Percentiles rank a stretch among this genome's conserved stretches.
Conservation (phyloP, 2,888 invertebrate species). For the Dione juno region DNA sequence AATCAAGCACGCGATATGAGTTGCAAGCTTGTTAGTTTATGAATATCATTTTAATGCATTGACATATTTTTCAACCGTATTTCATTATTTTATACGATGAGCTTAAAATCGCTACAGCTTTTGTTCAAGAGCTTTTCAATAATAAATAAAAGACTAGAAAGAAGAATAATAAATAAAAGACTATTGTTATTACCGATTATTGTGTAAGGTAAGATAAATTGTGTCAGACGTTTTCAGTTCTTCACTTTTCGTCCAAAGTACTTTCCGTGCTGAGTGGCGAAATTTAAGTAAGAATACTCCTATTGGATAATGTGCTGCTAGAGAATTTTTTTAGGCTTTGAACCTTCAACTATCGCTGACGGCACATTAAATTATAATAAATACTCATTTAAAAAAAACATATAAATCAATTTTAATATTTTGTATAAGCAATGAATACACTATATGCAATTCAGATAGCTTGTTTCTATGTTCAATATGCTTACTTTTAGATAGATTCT, state of each 20-base stretch:
- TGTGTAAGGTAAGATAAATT: background rate
- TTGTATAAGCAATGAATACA: background rate
- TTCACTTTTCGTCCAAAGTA: too few relatives aligned
- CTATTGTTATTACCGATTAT: background rate
- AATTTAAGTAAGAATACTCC: too few relatives aligned
- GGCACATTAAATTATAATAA: too few relatives aligned
- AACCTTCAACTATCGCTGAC: too few relatives aligned
- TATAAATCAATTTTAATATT: background rate
- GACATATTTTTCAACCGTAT: background rate
- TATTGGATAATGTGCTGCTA: too few relatives aligned
- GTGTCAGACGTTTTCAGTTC: too few relatives aligned
- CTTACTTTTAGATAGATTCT: background rate
- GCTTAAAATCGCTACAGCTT: background rate
- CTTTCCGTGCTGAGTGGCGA: too few relatives aligned
- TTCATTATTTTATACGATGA: background rate
- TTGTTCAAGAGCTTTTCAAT: background rate
- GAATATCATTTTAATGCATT: slow-evolving; percentile 9
- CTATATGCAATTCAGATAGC: background rate
- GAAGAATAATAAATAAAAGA: background rate
- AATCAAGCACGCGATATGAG: slow-evolving; percentile 10
- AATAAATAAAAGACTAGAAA: background rate
- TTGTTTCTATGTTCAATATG: background rate
- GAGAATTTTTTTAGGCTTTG: too few relatives aligned
- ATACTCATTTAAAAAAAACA: background rate
- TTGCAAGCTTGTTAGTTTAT: slow-evolving; percentile 7